A percentile compares a stretch with the other conserved stretches of the same genome.
Conservation (phyloP, 1,140 invertebrate genomes). For the Sycobia sp. region DNA sequence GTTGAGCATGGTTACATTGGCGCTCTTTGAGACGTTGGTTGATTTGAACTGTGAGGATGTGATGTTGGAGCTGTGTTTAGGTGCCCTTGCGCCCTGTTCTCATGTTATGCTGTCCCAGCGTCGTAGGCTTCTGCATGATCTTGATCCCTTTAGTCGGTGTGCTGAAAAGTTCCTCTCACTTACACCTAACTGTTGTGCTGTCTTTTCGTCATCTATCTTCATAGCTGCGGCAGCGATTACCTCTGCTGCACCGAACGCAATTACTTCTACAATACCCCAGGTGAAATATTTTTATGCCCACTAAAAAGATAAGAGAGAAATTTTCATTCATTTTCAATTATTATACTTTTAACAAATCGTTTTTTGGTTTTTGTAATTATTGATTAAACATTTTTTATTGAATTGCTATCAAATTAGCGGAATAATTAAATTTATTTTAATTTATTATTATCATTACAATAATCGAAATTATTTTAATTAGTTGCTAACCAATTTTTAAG, state of each 20-base stretch:
- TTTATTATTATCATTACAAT: no score
- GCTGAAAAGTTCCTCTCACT: slow-evolving; percentile 85
- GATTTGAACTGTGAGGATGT: slow-evolving; percentile 95
- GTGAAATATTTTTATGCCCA: no score
- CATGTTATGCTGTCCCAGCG: slow-evolving; percentile 87
- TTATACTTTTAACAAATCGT: no score
- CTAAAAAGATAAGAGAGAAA: no score
- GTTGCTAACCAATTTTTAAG: no score
- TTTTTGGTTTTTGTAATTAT: no score
- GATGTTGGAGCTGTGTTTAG: slow-evolving; percentile 90
- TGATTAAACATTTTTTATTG: no score
- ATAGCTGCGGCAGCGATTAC: slow-evolving; percentile 50
- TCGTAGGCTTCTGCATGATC: slow-evolving; percentile 75
- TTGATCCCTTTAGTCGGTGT: slow-evolving; percentile 80
- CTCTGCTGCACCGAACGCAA: slow-evolving; percentile 18
- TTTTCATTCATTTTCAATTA: no score
- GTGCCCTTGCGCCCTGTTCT: slow-evolving; percentile 85
- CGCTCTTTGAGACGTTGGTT: slow-evolving; percentile 88
- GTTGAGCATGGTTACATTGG: slow-evolving; percentile 88
- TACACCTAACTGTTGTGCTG: slow-evolving; percentile 69
- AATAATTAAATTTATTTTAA: no score
- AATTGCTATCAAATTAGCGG: no score
- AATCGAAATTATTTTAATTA: no score
- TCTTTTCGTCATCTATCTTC: slow-evolving; percentile 40
- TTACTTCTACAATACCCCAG: no score